Evolutionary conservation across 53 echinoderm and acorn worm species (phyloP), one percentile per base, ranked within the genome.

Genomic region (Patiria pectinifera): DNA sequence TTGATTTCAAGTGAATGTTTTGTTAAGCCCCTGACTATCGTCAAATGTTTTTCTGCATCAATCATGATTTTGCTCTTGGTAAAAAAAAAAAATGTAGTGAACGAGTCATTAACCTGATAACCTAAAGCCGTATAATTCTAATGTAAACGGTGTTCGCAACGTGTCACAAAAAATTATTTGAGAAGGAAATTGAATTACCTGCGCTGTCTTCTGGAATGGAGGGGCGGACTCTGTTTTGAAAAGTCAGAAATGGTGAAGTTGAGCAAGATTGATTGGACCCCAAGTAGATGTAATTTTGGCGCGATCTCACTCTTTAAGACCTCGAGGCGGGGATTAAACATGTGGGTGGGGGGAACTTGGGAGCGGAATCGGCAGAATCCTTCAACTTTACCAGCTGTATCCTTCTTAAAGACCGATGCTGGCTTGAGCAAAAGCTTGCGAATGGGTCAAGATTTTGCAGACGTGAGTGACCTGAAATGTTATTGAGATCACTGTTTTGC

Each of bases 101-200:
- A 70, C 4, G 21, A 70, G 5, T 15, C 70, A 19, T 70, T 19
- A 16, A 70, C 82, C 53, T 15, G 9, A 14, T 4, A 9, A 2
- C 11, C n/a, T 25, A 0, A 62, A 24, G 26, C 83, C 83, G 35
- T 35, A n/a, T 61, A 25, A 83, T 83, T 83, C 11, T 83, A 83
- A 83, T 62, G 63, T 62, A 83, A 83, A 83, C 83, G 0, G 22
- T 83, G 26, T 62, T 83, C 62, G 2, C 60, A 62, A 83, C 25
- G 62, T 83, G 83, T 61, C 26, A 83, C 62, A 60, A 62, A 83
- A 83, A 60, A 83, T 83, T 83, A 62, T 62, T 23, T 83, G 45
- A 60, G 43, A 62, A 83, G 61, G 62, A 62, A 83, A 83, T 60
- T 62, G 61, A 62, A 62, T 62, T 83, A 83, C 44, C 83, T 26